phyloP scores from a whole-genome alignment of 2,113 vertebrate genomes.

The Chunga burmeisteri region DNA sequence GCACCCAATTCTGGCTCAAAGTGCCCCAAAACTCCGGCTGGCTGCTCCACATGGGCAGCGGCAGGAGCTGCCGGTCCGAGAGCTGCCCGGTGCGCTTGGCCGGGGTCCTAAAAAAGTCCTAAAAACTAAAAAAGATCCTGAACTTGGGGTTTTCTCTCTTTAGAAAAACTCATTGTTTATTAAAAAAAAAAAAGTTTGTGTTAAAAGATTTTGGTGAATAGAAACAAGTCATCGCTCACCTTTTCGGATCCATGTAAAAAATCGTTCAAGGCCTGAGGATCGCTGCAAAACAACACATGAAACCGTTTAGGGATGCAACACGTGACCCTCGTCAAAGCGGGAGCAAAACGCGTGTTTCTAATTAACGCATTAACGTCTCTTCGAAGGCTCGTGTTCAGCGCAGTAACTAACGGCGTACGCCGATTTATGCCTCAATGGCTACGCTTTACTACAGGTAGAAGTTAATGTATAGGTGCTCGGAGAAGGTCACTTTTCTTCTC shows the following conservation, averaged over 20 bases:
- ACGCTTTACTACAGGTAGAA: no score
- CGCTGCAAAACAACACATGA: neutral
- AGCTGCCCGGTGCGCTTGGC: neutral
- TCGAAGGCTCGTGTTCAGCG: neutral
- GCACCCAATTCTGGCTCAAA: neutral
- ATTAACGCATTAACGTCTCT: neutral
- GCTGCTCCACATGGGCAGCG: accelerated
- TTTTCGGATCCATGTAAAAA: neutral
- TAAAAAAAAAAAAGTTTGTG: no score
- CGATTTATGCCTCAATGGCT: no score
- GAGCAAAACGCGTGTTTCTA: neutral
- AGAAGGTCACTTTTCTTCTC: no score
- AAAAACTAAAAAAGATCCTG: neutral
- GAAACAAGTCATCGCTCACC: neutral
- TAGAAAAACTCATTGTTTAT: neutral
- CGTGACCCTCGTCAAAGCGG: accelerated
- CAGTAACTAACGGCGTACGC: accelerated
- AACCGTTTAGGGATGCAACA: neutral
- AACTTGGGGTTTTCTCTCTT: neutral
- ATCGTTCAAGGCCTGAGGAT: neutral
- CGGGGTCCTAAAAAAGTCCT: neutral
- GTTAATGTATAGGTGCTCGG: accelerated
- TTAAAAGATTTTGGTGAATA: accelerated
- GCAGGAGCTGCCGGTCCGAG: no score
- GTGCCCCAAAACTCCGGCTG: neutral